Conservation (phyloP, 2,888 invertebrate species). For the Drosophila nr. medialis region DNA sequence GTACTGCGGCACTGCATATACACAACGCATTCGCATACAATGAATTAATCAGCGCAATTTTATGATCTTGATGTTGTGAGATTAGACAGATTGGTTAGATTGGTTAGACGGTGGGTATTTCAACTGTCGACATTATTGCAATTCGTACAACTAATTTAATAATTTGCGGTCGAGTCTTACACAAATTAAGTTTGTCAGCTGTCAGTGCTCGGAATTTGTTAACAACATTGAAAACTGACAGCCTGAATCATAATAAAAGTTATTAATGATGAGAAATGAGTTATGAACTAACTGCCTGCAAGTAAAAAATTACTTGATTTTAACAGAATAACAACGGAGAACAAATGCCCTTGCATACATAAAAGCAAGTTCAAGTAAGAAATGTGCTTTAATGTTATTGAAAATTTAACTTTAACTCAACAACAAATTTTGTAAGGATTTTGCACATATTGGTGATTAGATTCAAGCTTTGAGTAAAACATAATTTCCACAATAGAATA, state of each 20-base stretch:
- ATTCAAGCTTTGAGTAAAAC: neutral
- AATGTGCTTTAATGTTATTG: neutral
- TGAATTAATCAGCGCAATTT: slow-evolving; percentile 73
- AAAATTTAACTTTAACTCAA: neutral
- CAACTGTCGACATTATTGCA: slow-evolving; percentile 58
- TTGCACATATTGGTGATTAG: neutral
- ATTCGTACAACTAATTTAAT: slow-evolving; percentile 77
- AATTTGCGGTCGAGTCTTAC: slow-evolving; percentile 62
- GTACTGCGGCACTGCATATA: slow-evolving; percentile 42
- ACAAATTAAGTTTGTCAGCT: slow-evolving; percentile 84
- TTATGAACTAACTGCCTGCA: slow-evolving; percentile 65
- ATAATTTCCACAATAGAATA: neutral
- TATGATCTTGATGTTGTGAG: slow-evolving; percentile 48
- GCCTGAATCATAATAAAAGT: slow-evolving; percentile 81
- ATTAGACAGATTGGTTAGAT: slow-evolving; percentile 21
- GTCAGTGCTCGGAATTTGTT: slow-evolving; percentile 82
- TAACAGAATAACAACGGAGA: slow-evolving; percentile 12
- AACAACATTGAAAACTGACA: slow-evolving; percentile 83
- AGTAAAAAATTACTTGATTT: neutral
- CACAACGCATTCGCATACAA: slow-evolving; percentile 64
- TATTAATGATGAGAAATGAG: slow-evolving; percentile 81
- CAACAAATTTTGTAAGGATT: neutral
- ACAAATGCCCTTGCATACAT: slow-evolving; percentile 21
- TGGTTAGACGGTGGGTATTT: neutral
- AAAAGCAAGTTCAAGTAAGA: neutral